Evolutionary conservation across 2,113 vertebrate species (phyloP).

Genomic region (Syngnathus floridae): DNA sequence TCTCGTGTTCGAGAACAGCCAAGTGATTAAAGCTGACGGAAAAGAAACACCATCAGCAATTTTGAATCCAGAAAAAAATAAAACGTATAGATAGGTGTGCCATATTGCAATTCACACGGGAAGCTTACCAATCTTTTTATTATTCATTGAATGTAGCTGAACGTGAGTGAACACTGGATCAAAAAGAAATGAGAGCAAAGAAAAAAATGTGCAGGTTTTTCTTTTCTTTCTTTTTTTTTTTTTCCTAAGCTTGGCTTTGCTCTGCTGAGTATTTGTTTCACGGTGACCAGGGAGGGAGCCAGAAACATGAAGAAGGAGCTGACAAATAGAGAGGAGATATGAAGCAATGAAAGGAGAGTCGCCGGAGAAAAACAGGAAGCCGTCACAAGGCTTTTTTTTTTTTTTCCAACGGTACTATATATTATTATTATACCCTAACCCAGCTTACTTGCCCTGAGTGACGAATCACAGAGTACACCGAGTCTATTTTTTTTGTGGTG

Average conservation of each 20-base stretch:
- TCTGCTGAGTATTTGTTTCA: constrained; percentile 29
- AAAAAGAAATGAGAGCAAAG: constrained; percentile 46
- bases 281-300: constrained; percentile 37
- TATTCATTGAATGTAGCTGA: constrained; percentile 50
- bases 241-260: constrained; percentile 47
- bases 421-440: constrained; percentile 11
- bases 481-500: constrained; percentile 3
- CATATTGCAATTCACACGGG: constrained; percentile 17
- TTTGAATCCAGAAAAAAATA: constrained; percentile 18
- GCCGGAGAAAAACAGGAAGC: constrained; percentile 5
- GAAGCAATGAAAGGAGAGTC: constrained; percentile 21
- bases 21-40: constrained; percentile 14
- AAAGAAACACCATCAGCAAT: constrained; percentile 32
- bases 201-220: constrained; percentile 34
- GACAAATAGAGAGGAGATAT: constrained; percentile 28
- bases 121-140: constrained; percentile 41
- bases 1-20: not conserved
- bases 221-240: constrained; percentile 32
- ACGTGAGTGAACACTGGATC: constrained; percentile 44
- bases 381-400: not conserved
- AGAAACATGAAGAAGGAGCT: constrained; percentile 19
- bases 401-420: not conserved
- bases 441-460: constrained; percentile 9
- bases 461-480: constrained; percentile 4
- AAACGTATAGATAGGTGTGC: constrained; percentile 9